Conservation (phyloP, 2,797 vertebrate genomes). For the Gorsachius magnificus region DNA sequence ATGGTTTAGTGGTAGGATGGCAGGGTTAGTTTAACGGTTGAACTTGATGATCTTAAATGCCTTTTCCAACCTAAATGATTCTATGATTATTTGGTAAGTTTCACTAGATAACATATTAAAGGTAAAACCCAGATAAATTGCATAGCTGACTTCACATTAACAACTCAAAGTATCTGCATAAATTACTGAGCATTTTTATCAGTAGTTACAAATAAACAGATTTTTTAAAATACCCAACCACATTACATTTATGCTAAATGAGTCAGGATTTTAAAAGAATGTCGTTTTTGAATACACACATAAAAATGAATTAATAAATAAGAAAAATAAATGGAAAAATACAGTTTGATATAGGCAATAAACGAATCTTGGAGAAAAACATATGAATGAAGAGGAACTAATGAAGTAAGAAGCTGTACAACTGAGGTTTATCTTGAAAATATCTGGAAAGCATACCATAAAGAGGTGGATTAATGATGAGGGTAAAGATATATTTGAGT, state of each 20-base stretch:
- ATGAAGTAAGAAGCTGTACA: neutral
- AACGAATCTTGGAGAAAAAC: neutral
- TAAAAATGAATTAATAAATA: neutral
- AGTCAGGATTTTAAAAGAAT: neutral
- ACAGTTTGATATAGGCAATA: neutral
- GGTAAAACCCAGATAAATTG: neutral
- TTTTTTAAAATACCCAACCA: neutral
- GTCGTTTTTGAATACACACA: neutral
- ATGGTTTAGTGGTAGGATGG: no score
- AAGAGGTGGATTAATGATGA: neutral
- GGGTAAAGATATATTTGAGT: neutral
- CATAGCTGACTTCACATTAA: neutral
- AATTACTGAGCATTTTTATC: neutral
- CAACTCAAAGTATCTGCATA: neutral
- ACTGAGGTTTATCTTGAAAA: neutral
- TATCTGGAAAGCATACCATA: neutral
- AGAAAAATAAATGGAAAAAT: neutral
- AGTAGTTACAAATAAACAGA: neutral
- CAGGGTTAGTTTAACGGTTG: no score
- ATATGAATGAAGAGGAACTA: neutral
- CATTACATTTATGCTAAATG: neutral
- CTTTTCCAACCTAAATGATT: no score
- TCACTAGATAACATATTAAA: neutral
- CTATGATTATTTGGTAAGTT: neutral
- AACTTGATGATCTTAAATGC: no score